Conservation (phyloP, 2,113 vertebrate genomes). For the Hemicordylus capensis region DNA sequence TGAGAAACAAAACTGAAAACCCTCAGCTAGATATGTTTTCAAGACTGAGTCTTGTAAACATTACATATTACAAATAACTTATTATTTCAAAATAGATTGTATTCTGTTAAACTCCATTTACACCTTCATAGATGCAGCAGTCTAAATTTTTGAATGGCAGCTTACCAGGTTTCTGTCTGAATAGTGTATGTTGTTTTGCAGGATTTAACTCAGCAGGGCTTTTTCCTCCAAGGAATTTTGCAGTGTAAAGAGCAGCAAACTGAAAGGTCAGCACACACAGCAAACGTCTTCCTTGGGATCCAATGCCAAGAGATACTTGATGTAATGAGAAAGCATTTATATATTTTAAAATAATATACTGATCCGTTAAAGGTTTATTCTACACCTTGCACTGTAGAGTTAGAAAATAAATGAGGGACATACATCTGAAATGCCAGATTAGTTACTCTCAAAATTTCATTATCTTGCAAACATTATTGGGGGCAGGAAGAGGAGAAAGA, state of each 20-base stretch:
- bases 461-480: not conserved
- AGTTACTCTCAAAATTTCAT: not conserved
- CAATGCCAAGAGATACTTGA: not conserved
- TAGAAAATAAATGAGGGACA: not conserved
- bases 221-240: slow-evolving; percentile 11
- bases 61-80: not conserved
- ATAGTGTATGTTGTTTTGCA: not conserved
- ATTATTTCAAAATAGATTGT: not conserved
- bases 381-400: slow-evolving; percentile 1
- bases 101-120: not conserved
- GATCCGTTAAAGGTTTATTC: not conserved
- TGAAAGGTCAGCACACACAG: slow-evolving; percentile 15
- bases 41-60: not conserved
- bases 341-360: not conserved
- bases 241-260: slow-evolving; percentile 9
- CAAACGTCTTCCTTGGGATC: slow-evolving; percentile 2
- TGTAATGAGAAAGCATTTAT: slow-evolving; percentile 13
- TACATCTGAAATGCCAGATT: not conserved
- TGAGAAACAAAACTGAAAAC: not conserved
- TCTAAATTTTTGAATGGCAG: not conserved
- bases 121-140: not conserved
- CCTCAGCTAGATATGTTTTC: not conserved
- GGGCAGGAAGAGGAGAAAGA: not conserved
- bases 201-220: not conserved
- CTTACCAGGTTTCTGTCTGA: slow-evolving; percentile 10